phyloP scores from a whole-genome alignment of 2,797 vertebrate genomes.

The Avahi laniger region DNA sequence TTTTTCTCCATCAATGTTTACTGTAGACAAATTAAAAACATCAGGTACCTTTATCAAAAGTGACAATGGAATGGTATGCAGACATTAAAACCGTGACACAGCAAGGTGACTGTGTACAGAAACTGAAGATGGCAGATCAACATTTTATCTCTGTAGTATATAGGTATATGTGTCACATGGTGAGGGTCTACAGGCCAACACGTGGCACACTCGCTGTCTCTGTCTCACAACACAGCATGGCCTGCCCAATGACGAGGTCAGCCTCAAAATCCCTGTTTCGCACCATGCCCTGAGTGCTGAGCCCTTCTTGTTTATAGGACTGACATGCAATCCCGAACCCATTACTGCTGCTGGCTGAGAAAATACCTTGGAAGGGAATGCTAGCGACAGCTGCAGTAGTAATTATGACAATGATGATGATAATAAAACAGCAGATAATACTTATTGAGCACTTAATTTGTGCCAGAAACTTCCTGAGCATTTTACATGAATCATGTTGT shows the following conservation, averaged over 20 bases:
- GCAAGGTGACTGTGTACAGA: accelerated
- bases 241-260: background rate
- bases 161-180: accelerated
- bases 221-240: background rate
- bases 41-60: background rate
- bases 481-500: background rate
- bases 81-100: background rate
- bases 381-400: accelerated
- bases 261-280: background rate
- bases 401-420: background rate
- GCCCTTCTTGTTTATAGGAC: background rate
- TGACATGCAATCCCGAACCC: background rate
- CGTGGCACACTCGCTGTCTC: accelerated
- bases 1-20: background rate
- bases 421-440: accelerated
- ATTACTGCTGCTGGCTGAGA: background rate
- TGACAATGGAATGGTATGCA: too few species aligned
- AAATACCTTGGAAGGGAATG: background rate
- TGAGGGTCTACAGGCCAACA: background rate
- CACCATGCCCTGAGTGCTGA: accelerated
- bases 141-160: too few species aligned
- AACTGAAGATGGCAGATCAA: background rate
- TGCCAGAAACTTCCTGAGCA: background rate
- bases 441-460: background rate
- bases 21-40: background rate